Evolutionary conservation across 2,797 vertebrate species (phyloP), one percentile per base, ranked within the genome.

Genomic region (Takifugu ocellatus): DNA sequence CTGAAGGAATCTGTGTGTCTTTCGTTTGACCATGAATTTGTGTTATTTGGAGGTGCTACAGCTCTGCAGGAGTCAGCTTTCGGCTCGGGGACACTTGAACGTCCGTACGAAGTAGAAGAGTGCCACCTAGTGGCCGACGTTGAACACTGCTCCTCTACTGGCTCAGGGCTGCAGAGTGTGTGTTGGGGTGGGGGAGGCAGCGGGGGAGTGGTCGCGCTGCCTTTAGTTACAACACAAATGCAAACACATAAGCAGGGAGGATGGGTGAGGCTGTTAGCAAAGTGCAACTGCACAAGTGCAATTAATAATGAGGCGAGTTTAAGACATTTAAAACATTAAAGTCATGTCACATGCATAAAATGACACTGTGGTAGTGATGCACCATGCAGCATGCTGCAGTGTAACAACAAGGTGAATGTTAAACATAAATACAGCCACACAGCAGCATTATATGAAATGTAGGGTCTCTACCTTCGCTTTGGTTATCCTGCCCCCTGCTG

Each of bases 151-250:
- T 62, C 61, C 56, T 77, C 82, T 56, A 56, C 60, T 31, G 54
- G 74, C 16, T 24, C 73, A 66, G 33, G 48, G 63, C 72, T 61
- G 66, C 56, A 49, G 63, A 61, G 68, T 61, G 77, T 59, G 62
- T 72, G 74, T 57, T 53, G 85, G 31, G 67, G 79, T 46, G 69
- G 46, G 36, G 80, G 45, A 3, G 75, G 63, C 50, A 58, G 63
- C 43, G 75, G 64, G 55, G 82, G 73, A 53, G 72, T 63, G 14
- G 63, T 63, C 77, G 58, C 6, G 68, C 75, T 79, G 68, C 81
- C 92, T 93, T 92, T 80, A 83, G 72, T 77, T 54, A 76, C 73
- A 84, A 54, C 79, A 91, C 82, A 89, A 90, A 92, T 92, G 89
- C 87, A 92, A 91, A 92, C 82, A 91, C 66, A 92, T 88, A 77